Conservation (phyloP, 2,888 invertebrate species). For the Parnassius smintheus region DNA sequence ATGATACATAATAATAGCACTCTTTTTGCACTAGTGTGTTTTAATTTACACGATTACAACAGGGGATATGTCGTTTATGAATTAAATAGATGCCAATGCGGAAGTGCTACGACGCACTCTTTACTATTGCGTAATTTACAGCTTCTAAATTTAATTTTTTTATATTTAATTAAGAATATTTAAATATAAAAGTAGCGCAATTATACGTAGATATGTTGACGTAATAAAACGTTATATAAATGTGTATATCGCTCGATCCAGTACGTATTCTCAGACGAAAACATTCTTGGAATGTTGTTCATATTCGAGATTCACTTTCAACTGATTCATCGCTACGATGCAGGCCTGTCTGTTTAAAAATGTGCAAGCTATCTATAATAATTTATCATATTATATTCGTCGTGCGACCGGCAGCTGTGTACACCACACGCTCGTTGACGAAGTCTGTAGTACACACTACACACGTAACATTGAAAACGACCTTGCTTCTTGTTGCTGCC, state of each 20-base stretch:
- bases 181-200: slow-evolving; percentile 34
- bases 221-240: slow-evolving; percentile 29
- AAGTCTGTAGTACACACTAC: slow-evolving; percentile 27
- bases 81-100: neutral
- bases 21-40: slow-evolving; percentile 8
- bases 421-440: slow-evolving; percentile 19
- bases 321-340: slow-evolving; percentile 17
- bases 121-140: neutral
- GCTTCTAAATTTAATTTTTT: no score
- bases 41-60: slow-evolving; percentile 2
- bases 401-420: slow-evolving; percentile 27
- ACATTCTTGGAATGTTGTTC: slow-evolving; percentile 8
- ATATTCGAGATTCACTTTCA: slow-evolving; percentile 13
- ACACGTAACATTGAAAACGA: slow-evolving; percentile 64
- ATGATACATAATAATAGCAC: slow-evolving; percentile 7
- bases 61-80: slow-evolving; percentile 11
- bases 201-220: slow-evolving; percentile 41
- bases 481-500: slow-evolving; percentile 65
- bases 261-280: slow-evolving; percentile 10
- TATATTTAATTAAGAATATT: no score
- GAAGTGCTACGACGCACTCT: slow-evolving; percentile 1
- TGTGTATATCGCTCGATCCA: slow-evolving; percentile 18
- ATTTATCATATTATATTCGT: slow-evolving; percentile 3
- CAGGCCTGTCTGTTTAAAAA: slow-evolving; percentile 8
- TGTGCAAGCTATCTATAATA: slow-evolving; percentile 14